Conservation (phyloP, 2,888 invertebrate genomes). For the Phoronis australis region DNA sequence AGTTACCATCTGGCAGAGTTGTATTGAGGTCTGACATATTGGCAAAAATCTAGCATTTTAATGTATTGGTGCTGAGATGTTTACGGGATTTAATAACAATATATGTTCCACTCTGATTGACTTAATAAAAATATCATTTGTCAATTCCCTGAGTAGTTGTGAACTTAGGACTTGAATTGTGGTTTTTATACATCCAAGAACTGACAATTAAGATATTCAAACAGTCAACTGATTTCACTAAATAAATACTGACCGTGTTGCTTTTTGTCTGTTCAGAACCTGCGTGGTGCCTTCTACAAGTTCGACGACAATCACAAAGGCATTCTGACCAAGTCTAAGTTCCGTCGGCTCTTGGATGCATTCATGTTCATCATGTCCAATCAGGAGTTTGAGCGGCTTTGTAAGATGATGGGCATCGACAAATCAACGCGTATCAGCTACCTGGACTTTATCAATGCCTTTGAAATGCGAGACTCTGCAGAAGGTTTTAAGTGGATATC, state of each 20-base stretch:
- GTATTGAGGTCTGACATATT: too few species aligned
- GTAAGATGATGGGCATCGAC: slow-evolving; percentile 32
- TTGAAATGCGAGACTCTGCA: slow-evolving; percentile 42
- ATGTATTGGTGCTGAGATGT: neutral
- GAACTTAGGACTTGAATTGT: too few species aligned
- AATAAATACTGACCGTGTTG: too few species aligned
- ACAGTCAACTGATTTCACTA: too few species aligned
- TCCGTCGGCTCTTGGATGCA: slow-evolving; percentile 41
- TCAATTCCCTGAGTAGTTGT: too few species aligned
- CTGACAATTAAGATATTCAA: too few species aligned
- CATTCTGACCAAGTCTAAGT: slow-evolving; percentile 35
- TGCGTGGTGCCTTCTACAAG: slow-evolving; percentile 47
- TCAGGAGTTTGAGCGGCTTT: slow-evolving; percentile 42
- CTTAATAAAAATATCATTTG: too few species aligned
- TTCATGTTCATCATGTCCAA: slow-evolving; percentile 43
- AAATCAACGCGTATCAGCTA: slow-evolving; percentile 35
- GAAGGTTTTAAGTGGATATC: slow-evolving; percentile 50
- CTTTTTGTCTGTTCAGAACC: slow-evolving; percentile 28
- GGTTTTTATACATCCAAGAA: too few species aligned
- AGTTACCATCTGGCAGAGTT: too few species aligned
- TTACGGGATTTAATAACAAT: neutral
- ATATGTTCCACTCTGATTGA: too few species aligned
- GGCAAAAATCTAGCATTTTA: too few species aligned
- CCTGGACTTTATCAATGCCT: slow-evolving; percentile 39
- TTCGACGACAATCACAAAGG: slow-evolving; percentile 47